Base-by-base conservation (phyloP, 64 coral and sea anemone genomes). In the Dendrophyllia cribrosa region DNA sequence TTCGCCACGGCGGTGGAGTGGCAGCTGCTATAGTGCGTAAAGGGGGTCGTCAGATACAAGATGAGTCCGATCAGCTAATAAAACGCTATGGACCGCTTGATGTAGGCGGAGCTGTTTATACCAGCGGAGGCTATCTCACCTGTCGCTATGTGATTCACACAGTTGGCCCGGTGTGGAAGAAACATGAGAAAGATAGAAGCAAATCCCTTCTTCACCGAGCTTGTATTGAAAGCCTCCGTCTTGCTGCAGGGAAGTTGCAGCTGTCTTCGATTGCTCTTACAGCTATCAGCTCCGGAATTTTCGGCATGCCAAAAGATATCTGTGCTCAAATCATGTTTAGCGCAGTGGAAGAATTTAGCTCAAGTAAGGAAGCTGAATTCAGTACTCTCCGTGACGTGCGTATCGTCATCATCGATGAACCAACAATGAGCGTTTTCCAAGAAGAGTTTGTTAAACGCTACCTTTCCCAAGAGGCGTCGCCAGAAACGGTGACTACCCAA, bases 381-480 rank as follows among this genome's bases (percentile, higher is more conserved):
- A 82, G 19, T 19, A 78, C 51, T 15, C 63, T 90, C 4, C 62
- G 66, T 24, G 95, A 96, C 7, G 72, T 96, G 26, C 87, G 90
- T 9, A 89, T 96, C 25, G 90, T 96, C 7, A 89, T 85, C 52
- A 89, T 96, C 10, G 91, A 96, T 63, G 21, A 70, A 11, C 48
- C 77, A 85, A 93, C 90, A 10, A 45, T 87, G 0, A 44, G 68
- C 1, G 79, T 56, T 19, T 96, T 96, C 47, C 15, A 12, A 20
- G 22, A 89, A 83, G 95, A 93, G 59, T 93, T 96, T 68, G 48
- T 78, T 3, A 91, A 87, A 26, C 89, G 90, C 3, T 98, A 92
- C 21, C 8, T 10, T 23, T 66, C 60, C 62, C 2, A 51, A 51
- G 61, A 19, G 6, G 11, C 19, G 19, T 24, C 80, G 6, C 19